phyloP scores from a whole-genome alignment of 2,113 vertebrate species.

The Egretta garzetta region DNA sequence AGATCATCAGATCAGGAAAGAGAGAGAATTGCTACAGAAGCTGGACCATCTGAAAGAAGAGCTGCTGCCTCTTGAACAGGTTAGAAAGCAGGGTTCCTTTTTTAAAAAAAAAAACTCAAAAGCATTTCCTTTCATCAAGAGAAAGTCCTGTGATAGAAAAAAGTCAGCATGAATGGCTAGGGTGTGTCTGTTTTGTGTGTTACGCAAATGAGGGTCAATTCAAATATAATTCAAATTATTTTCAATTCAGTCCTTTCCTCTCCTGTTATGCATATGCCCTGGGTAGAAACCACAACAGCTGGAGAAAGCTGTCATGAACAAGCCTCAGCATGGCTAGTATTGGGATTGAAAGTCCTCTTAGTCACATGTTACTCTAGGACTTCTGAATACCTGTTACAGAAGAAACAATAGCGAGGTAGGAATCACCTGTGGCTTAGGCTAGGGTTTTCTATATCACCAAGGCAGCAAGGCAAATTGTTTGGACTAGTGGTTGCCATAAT shows the following conservation, averaged over 20 bases:
- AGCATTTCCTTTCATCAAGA: background rate
- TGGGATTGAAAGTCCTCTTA: background rate
- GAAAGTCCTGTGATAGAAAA: background rate
- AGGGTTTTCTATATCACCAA: background rate
- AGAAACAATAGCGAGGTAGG: background rate
- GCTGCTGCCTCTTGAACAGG: slow-evolving; percentile 88
- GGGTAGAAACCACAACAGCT: background rate
- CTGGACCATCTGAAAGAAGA: slow-evolving; percentile 84
- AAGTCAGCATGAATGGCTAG: background rate
- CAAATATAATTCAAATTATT: background rate
- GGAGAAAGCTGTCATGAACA: background rate
- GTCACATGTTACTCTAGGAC: background rate
- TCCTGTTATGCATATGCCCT: background rate
- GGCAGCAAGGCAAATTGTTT: background rate
- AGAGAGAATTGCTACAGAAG: slow-evolving; percentile 81
- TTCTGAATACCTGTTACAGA: background rate
- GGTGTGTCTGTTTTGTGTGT: background rate
- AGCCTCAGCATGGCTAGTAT: background rate
- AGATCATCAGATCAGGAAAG: slow-evolving; percentile 81
- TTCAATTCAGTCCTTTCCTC: background rate
- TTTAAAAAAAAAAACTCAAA: background rate
- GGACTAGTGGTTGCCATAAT: background rate
- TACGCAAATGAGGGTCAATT: background rate
- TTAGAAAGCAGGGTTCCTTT: slow-evolving; percentile 16
- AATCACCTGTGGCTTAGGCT: background rate